Percentiles rank a stretch among this genome's conserved stretches.
phyloP scores from a whole-genome alignment of 2,113 vertebrate genomes.

The Ailuropoda melanoleuca region DNA sequence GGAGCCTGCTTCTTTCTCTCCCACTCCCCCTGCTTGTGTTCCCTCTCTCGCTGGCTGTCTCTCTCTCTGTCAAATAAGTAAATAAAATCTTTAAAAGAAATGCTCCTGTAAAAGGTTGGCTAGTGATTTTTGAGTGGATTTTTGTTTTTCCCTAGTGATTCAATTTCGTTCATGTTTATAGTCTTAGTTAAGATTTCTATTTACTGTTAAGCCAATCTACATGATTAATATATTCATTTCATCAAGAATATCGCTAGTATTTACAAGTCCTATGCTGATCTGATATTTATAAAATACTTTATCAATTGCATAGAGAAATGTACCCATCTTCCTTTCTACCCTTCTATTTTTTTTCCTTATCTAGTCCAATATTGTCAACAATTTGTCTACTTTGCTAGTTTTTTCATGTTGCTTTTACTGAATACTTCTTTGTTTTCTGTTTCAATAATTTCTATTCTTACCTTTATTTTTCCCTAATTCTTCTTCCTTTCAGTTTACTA shows the following conservation, averaged over 20 bases:
- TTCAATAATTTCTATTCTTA: background rate
- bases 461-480: background rate
- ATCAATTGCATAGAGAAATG: background rate
- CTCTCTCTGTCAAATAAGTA: no score
- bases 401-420: background rate
- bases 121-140: background rate
- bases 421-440: background rate
- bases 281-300: background rate
- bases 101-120: background rate
- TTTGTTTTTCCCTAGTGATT: background rate
- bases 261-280: background rate
- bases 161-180: background rate
- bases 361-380: background rate
- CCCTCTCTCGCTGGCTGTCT: no score
- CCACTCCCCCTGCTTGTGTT: no score
- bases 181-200: background rate
- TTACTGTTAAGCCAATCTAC: background rate
- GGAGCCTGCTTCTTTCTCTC: no score
- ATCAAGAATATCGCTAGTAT: background rate
- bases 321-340: background rate
- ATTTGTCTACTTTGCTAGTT: background rate
- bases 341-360: background rate
- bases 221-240: background rate
- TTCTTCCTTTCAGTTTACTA: background rate
- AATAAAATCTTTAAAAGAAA: background rate